Base-by-base conservation (phyloP, 2,113 vertebrate species). In the Smithornis capensis region DNA sequence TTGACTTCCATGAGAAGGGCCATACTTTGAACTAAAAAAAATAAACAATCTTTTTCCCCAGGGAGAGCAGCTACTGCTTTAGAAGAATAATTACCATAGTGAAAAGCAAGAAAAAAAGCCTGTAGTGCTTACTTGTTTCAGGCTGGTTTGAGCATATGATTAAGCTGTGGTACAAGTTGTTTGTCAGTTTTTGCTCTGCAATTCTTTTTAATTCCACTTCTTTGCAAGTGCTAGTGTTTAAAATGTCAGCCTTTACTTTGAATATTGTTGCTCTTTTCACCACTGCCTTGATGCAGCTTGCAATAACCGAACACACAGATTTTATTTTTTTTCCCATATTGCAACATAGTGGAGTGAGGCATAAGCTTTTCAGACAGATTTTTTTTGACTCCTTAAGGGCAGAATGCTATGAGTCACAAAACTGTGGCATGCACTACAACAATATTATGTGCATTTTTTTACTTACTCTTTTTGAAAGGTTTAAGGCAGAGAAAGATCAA, bases 201-300 rank as follows among this genome's bases (percentile, higher is more conserved):
- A 31, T 88, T 93, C 89, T 82, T 94, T 82, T 79, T 38, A 64
- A 73, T 92, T 94, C 62, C 37, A 52, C 73, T 67, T 70, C 47
- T 88, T 83, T 80, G 75, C 37, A 83, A 91, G 93, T 88, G 89
- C 75, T 78, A 63, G 63, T 63, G 70, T 87, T 93, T 75, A 64
- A 96, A 96, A 96, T 93, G 83, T 83, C 93, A 94, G 64, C 64
- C 79, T 83, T 90, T 83, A 50, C 87, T 95, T 62, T 78, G 83
- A 93, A 77, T 93, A 60, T 56, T 16, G 45, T 75, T 96, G 83
- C 90, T 96, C 88, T 94, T 94, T 94, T 94, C 93, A 83, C 49
- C 14, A 47, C 35, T 0, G 4, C 82, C 68, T 70, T 37, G 45
- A 81, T 89, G 60, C 52, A 50, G 68, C 47, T 83, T 68, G 37